Base-by-base conservation (phyloP, 2,113 vertebrate genomes). In the Toxotes chatareus region DNA sequence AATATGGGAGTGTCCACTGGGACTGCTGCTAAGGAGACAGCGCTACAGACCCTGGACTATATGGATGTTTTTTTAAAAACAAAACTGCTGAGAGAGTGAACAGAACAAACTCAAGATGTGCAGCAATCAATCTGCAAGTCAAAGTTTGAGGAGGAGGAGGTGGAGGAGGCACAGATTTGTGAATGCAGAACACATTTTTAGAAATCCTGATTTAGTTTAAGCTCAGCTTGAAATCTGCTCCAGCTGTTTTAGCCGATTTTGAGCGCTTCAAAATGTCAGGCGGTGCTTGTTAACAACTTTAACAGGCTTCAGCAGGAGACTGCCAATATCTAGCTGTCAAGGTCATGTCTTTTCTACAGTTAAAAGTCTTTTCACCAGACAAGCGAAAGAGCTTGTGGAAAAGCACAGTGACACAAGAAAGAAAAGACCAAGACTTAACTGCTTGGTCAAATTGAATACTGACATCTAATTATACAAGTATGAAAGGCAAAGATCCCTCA, bases 181-280 rank as follows among this genome's bases (percentile, higher is more conserved):
- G 19, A 66, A 10, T 17, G 10, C 12, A 27, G 11, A 70, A 17
- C 13, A 56, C 10, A 19, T 56, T 60, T 65, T 7, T 21, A 44
- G 44, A 78, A 76, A 78, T 65, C 79, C 62, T 27, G 70, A 84
- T 86, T 89, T 78, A 21, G 65, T 78, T 71, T 3, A 49, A 80
- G 68, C 73, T 70, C 32, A 44, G 76, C 67, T 63, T 60, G 62
- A 79, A 84, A 82, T 73, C 70, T 65, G 82, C 76, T 70, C 72
- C 79, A 65, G 75, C 63, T 60, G 81, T 84, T 86, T 82, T 34
- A 51, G 59, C 67, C 10, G 67, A 65, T 60, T 78, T 42, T 9
- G 36, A 77, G 59, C 59, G 1, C 27, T 68, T 46, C 21, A 67
- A 46, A 55, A 55, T 13, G 82, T 78, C 75, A 79, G 62, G 62